Percentiles rank a stretch among this genome's conserved stretches.
These are phyloP conservation scores for Chloroclysta siterata DNA, from an alignment of 2,888 invertebrate species.

Conservation along the genomic window DNA sequence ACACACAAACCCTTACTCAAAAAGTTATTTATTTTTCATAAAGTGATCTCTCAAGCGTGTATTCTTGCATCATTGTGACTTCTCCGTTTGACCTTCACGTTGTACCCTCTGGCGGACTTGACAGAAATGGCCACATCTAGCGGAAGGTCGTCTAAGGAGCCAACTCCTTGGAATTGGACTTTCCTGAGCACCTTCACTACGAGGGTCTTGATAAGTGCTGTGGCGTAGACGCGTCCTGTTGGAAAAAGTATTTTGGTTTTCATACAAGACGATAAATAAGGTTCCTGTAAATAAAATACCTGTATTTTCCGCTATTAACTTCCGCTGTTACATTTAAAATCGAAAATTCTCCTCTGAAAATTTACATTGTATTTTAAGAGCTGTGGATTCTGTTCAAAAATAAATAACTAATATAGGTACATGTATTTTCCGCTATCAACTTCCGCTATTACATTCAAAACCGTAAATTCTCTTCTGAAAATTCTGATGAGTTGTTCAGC, in stretches of 20 bases:
- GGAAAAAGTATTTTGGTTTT: conserved; percentile 15
- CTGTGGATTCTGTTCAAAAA: no score
- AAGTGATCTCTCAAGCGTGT: conserved; percentile 6
- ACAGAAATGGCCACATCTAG: conserved; percentile 69
- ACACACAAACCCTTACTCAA: not conserved
- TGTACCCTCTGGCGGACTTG: conserved; percentile 62
- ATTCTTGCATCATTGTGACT: conserved; percentile 19
- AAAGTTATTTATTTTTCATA: not conserved
- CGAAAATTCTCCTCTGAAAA: no score
- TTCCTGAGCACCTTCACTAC: conserved; percentile 58
- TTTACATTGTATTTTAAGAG: no score
- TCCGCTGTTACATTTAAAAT: no score
- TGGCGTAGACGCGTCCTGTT: conserved; percentile 71
- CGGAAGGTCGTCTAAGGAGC: conserved; percentile 57
- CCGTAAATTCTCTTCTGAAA: no score
- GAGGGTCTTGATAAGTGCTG: conserved; percentile 64
- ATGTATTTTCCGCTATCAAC: no score
- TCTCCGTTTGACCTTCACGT: conserved; percentile 53
- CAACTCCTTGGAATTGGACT: conserved; percentile 55
- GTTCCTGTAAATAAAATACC: no score
- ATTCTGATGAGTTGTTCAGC: no score
- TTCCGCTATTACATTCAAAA: no score
- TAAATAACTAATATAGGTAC: no score
- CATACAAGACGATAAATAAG: no score
- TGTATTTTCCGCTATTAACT: no score